Evolutionary conservation across 30 jellyfish, hydroid and myxozoan species (phyloP).

Genomic region (Haliclystus octoradiatus): DNA sequence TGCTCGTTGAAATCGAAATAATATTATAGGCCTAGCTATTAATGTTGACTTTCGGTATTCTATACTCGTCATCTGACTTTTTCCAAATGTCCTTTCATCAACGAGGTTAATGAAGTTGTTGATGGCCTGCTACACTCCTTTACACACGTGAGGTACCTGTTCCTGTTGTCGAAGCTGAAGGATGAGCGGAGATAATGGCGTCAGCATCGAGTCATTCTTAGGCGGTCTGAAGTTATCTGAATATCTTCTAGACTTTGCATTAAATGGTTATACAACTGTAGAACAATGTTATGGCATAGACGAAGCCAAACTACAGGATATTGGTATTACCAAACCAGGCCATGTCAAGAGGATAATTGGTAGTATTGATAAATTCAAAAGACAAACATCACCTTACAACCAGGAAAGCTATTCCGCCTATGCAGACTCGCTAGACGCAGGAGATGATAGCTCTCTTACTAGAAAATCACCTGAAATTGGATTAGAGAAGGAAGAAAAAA

Average conservation of each 20-base stretch:
- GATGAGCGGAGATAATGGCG: no score
- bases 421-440: neutral
- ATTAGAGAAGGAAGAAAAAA: neutral
- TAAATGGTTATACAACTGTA: neutral
- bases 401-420: neutral
- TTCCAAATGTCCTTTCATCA: no score
- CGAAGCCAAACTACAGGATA: neutral
- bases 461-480: neutral
- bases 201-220: neutral
- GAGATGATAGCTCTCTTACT: neutral
- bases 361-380: neutral
- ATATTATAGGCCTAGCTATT: no score
- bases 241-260: neutral
- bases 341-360: neutral
- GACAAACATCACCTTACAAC: neutral
- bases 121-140: no score
- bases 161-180: no score
- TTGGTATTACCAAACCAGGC: neutral
- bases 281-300: neutral
- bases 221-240: neutral
- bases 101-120: no score
- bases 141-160: no score
- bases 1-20: no score
- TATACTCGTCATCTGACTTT: no score
- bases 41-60: no score